Evolutionary conservation across 92 coral and sea anemone genomes (phyloP).

Genomic region (Scolanthus callimorphus): DNA sequence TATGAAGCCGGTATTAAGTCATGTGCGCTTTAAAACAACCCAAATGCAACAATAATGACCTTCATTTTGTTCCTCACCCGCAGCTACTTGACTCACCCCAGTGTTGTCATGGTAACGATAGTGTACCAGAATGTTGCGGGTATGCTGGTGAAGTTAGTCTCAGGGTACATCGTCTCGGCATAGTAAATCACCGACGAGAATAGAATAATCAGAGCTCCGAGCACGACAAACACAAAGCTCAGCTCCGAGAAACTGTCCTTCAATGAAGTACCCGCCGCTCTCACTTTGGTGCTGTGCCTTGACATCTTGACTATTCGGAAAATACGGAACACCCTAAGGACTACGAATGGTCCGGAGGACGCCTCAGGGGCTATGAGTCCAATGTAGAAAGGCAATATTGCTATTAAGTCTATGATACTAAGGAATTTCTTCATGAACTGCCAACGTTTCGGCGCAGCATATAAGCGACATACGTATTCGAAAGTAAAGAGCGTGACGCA

Average conservation of each 20-base stretch:
- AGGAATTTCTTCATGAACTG: constrained; percentile 82
- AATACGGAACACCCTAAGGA: constrained; percentile 86
- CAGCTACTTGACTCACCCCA: constrained; percentile 94
- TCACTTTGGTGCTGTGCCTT: constrained; percentile 82
- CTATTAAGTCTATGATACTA: constrained; percentile 87
- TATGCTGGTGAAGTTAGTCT: constrained; percentile 64
- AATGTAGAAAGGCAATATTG: constrained; percentile 87
- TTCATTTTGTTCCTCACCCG: too few relatives aligned
- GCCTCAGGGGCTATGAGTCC: constrained; percentile 70
- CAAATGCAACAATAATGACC: too few relatives aligned
- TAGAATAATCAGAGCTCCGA: constrained; percentile 66
- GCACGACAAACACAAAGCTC: constrained; percentile 75
- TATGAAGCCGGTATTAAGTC: too few relatives aligned
- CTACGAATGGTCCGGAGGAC: constrained; percentile 76
- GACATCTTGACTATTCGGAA: constrained; percentile 96
- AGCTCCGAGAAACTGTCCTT: constrained; percentile 90
- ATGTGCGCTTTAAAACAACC: too few relatives aligned
- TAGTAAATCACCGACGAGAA: constrained; percentile 92
- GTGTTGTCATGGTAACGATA: constrained; percentile 98
- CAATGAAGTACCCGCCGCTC: constrained; percentile 79
- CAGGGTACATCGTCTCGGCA: constrained; percentile 66
- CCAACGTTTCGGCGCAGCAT: constrained; percentile 81
- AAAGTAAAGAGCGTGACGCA: constrained; percentile 79
- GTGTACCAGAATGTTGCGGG: constrained; percentile 98
- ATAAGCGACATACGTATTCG: constrained; percentile 73